Conservation (phyloP, 2,113 vertebrate genomes). For the Chamaea fasciata region DNA sequence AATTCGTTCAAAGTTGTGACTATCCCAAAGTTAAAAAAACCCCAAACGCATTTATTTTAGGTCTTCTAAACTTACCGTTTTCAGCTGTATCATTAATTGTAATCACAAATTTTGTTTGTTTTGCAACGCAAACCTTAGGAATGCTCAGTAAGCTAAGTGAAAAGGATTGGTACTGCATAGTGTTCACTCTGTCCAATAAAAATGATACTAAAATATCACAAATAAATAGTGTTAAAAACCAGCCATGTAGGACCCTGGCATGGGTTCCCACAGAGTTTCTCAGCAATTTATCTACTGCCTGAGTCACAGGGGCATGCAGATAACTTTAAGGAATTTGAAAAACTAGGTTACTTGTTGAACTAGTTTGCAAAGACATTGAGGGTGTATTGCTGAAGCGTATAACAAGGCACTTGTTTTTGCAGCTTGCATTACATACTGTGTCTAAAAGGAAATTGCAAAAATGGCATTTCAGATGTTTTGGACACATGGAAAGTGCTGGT, state of each 20-base stretch:
- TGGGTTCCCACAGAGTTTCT: neutral
- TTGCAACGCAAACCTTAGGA: neutral
- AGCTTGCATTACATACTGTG: neutral
- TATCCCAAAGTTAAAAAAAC: neutral
- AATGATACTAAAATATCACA: neutral
- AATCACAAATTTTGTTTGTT: neutral
- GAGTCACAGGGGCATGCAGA: neutral
- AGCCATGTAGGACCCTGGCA: neutral
- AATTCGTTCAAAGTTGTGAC: neutral
- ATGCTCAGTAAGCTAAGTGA: neutral
- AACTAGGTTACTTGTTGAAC: neutral
- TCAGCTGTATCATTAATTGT: neutral
- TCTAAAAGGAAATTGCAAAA: neutral
- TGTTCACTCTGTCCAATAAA: neutral
- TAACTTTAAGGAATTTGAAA: neutral
- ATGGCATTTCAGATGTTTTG: neutral
- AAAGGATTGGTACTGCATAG: neutral
- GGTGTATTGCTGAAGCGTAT: neutral
- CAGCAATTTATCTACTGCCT: neutral
- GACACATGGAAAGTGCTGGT: neutral
- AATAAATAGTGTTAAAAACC: neutral
- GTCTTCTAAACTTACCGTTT: neutral
- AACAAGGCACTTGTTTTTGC: neutral
- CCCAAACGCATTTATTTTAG: fast-evolving
- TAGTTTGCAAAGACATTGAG: neutral